Percentiles rank a stretch among this genome's conserved stretches.
These are phyloP conservation scores for Adelphocoris suturalis DNA, from an alignment of 2,888 invertebrate species.

Conservation along the genomic window DNA sequence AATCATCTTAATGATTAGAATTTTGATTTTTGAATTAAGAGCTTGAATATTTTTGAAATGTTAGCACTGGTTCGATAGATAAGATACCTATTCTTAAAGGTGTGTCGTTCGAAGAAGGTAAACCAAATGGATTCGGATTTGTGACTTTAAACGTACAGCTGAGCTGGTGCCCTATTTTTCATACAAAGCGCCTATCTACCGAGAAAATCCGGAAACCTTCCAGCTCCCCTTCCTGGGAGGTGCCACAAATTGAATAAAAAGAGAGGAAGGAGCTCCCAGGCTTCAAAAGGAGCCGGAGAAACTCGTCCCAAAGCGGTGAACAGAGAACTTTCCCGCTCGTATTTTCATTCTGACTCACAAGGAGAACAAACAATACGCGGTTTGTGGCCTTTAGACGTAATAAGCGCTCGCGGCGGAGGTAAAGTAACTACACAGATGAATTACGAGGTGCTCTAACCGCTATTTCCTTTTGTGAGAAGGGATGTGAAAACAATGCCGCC, in stretches of 20 bases:
- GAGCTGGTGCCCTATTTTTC: background rate
- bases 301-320: background rate
- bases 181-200: background rate
- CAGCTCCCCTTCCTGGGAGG: background rate
- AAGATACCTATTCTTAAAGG: no score
- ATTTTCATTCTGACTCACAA: constrained; percentile 39
- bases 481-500: constrained; percentile 10
- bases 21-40: no score
- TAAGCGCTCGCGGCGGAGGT: constrained; percentile 42
- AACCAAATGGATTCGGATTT: no score
- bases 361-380: constrained; percentile 39
- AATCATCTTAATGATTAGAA: no score
- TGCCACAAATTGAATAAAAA: constrained; percentile 20
- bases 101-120: no score
- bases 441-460: constrained; percentile 1
- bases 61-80: no score
- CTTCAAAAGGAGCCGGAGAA: constrained; percentile 21
- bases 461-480: constrained; percentile 20
- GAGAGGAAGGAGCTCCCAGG: background rate
- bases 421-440: constrained; percentile 36
- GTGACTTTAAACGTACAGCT: background rate
- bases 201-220: background rate
- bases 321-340: constrained; percentile 29
- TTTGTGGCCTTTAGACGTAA: constrained; percentile 42
- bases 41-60: no score